Conservation (phyloP, 1,140 invertebrate species). For the Oedothorax gibbosus region DNA sequence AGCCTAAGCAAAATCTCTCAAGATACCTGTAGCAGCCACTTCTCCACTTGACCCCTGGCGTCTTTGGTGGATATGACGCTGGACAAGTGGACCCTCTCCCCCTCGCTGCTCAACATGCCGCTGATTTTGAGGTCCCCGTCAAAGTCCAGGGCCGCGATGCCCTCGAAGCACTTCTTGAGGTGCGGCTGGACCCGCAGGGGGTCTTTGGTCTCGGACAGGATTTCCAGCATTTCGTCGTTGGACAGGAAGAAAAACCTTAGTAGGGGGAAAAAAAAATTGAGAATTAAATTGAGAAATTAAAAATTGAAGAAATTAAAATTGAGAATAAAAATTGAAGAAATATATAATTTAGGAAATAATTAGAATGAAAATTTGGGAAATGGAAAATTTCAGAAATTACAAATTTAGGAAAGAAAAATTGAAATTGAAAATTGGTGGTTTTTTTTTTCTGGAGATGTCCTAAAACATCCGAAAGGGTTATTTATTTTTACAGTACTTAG, state of each 20-base stretch:
- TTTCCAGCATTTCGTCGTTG: slow-evolving; percentile 95
- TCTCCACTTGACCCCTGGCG: slow-evolving; percentile 89
- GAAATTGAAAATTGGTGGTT: too few relatives aligned
- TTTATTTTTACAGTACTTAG: too few relatives aligned
- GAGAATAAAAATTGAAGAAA: background rate
- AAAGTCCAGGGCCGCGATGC: slow-evolving; percentile 77
- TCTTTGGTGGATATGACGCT: slow-evolving; percentile 80
- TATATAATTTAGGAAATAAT: too few relatives aligned
- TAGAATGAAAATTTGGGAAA: background rate
- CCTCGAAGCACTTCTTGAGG: slow-evolving; percentile 92
- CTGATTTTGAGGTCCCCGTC: slow-evolving; percentile 82
- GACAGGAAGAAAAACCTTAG: slow-evolving; percentile 92
- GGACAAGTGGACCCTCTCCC: slow-evolving; percentile 80
- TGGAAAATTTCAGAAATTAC: too few relatives aligned
- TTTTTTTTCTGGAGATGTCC: too few relatives aligned
- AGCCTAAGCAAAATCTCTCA: background rate
- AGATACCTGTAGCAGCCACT: slow-evolving; percentile 83
- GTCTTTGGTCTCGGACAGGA: slow-evolving; percentile 92
- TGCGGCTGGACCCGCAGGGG: slow-evolving; percentile 88
- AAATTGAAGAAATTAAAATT: background rate
- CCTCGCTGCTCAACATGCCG: slow-evolving; percentile 87
- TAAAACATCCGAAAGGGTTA: too few relatives aligned
- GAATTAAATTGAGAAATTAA: background rate
- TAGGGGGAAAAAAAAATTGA: background rate
- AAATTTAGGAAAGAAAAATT: too few relatives aligned